Conservation (phyloP, 2,888 invertebrate genomes). For the Polia nebulosa region DNA sequence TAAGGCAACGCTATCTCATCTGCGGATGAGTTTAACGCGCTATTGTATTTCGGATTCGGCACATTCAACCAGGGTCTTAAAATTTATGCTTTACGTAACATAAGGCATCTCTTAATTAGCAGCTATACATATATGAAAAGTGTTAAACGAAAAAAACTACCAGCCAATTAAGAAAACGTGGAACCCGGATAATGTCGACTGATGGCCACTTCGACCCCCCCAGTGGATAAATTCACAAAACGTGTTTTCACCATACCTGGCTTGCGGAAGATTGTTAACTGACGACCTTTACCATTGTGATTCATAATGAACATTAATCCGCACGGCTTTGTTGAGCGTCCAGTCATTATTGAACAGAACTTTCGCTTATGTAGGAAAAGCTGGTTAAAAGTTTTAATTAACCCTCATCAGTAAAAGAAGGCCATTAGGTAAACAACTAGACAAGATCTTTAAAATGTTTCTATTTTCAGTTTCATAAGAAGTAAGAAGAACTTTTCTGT, state of each 20-base stretch:
- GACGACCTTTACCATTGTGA: constrained; percentile 61
- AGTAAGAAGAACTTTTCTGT: background rate
- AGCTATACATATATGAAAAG: background rate
- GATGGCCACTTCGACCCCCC: constrained; percentile 48
- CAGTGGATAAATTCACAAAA: constrained; percentile 51
- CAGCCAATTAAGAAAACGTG: constrained; percentile 46
- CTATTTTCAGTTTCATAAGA: background rate
- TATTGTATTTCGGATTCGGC: too few species aligned
- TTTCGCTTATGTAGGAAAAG: constrained; percentile 26
- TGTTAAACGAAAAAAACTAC: constrained; percentile 16
- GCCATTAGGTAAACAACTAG: background rate
- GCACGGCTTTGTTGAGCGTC: constrained; percentile 42
- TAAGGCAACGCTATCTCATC: background rate
- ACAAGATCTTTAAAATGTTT: background rate
- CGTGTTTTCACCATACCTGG: constrained; percentile 64
- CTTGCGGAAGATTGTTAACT: constrained; percentile 63
- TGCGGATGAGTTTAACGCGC: background rate
- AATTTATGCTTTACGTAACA: background rate
- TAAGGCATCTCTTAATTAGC: background rate
- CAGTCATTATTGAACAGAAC: constrained; percentile 30
- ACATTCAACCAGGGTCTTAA: background rate
- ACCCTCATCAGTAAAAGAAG: background rate
- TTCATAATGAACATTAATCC: constrained; percentile 53
- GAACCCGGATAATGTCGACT: constrained; percentile 57
- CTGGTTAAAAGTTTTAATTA: constrained; percentile 5